Evolutionary conservation across 2,888 invertebrate species (phyloP).

Genomic region (Marronus borbonicus): DNA sequence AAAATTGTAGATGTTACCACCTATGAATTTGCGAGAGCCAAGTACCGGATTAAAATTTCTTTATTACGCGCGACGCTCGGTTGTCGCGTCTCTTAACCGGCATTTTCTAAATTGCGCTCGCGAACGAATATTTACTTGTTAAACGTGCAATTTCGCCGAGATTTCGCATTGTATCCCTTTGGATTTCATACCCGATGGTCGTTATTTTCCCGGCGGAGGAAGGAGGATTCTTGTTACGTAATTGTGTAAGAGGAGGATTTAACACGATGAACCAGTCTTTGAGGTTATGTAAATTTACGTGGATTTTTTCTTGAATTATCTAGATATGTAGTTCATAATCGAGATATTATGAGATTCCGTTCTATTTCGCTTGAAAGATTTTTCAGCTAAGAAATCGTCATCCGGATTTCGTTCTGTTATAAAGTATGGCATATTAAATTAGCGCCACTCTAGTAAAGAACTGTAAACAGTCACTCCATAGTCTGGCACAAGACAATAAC

Average conservation of each 20-base stretch:
- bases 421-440: too few relatives aligned
- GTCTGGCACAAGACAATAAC: too few relatives aligned
- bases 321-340: too few relatives aligned
- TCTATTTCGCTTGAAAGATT: too few relatives aligned
- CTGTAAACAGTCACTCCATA: too few relatives aligned
- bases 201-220: background rate
- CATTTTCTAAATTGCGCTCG: conserved; percentile 2
- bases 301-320: too few relatives aligned
- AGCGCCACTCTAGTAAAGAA: too few relatives aligned
- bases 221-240: background rate
- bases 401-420: too few relatives aligned
- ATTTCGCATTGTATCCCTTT: background rate
- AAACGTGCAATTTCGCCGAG: background rate
- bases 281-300: conserved; percentile 1
- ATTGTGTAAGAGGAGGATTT: background rate
- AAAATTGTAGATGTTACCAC: conserved; percentile 41
- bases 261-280: background rate
- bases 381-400: too few relatives aligned
- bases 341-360: too few relatives aligned
- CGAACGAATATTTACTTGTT: background rate
- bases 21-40: conserved; percentile 38
- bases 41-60: conserved; percentile 44
- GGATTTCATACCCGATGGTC: background rate
- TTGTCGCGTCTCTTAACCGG: background rate
- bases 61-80: conserved; percentile 12